Evolutionary conservation across 1,140 invertebrate species (phyloP).

Genomic region (Drosophila guanche): DNA sequence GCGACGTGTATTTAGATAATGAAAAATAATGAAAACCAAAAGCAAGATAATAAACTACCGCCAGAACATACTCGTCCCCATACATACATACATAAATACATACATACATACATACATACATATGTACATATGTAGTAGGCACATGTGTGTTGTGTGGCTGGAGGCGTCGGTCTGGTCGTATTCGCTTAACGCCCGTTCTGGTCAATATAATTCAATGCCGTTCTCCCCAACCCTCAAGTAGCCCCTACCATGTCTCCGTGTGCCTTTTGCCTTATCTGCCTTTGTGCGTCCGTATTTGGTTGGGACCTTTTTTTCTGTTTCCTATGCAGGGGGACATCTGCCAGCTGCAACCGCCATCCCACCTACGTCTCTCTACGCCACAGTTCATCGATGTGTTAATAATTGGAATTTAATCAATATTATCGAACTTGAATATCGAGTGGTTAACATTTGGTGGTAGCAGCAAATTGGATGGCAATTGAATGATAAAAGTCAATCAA

Average conservation of each 20-base stretch:
- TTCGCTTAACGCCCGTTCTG: constrained; percentile 55
- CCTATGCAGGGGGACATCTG: constrained; percentile 4
- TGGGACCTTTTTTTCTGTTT: constrained; percentile 11
- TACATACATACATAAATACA: no score
- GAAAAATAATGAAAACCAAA: constrained; percentile 44
- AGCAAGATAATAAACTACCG: constrained; percentile 46
- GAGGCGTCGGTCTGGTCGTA: constrained; percentile 14
- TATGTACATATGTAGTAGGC: not conserved
- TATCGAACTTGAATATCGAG: constrained; percentile 41
- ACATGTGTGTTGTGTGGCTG: constrained; percentile 5
- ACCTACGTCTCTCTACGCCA: constrained; percentile 16
- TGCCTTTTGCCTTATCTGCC: constrained; percentile 59
- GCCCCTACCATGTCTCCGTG: constrained; percentile 1
- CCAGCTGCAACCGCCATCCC: constrained; percentile 23
- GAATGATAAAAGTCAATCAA: constrained; percentile 20
- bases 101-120: no score
- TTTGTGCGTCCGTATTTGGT: constrained; percentile 60
- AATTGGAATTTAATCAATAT: constrained; percentile 77
- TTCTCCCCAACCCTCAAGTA: constrained; percentile 27
- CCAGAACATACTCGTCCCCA: no score
- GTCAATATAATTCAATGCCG: constrained; percentile 74
- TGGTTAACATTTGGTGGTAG: constrained; percentile 9
- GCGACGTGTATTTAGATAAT: constrained; percentile 76
- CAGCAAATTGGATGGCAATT: constrained; percentile 6
- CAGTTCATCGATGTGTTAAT: constrained; percentile 70